Percentiles rank a stretch among this genome's conserved stretches.
These are phyloP conservation scores for Octodon degus DNA, from an alignment of 2,113 vertebrate genomes.

Conservation along the genomic window DNA sequence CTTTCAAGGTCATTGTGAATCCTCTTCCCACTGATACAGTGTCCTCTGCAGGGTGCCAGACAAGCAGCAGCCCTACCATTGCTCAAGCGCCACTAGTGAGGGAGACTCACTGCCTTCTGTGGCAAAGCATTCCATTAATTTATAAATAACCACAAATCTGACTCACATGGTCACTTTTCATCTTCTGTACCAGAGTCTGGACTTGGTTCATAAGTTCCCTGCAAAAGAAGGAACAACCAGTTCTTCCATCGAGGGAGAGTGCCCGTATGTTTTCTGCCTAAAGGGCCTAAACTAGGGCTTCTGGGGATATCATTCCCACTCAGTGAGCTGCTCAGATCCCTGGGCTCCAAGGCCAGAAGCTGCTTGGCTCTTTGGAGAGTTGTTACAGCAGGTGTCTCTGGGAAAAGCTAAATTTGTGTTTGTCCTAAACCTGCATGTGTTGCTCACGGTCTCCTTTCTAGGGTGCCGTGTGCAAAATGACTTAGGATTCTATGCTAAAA, in stretches of 20 bases:
- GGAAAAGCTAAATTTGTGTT: background rate
- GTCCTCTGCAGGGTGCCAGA: background rate
- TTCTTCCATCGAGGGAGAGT: rapidly evolving
- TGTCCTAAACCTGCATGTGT: background rate
- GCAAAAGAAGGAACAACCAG: conserved; percentile 71
- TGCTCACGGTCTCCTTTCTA: background rate
- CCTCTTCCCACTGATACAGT: background rate
- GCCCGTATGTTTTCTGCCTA: background rate
- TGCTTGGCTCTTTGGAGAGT: background rate
- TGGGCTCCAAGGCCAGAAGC: background rate
- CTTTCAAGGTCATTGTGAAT: background rate
- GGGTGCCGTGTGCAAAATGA: background rate
- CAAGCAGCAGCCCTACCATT: background rate
- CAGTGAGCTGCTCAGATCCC: background rate
- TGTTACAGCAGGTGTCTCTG: background rate
- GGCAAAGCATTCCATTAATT: background rate
- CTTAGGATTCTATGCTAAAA: background rate
- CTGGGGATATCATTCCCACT: background rate
- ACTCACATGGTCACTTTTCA: conserved; percentile 92
- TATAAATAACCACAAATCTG: background rate
- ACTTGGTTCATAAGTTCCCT: conserved; percentile 91
- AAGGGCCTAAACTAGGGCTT: background rate
- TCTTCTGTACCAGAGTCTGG: conserved; percentile 87
- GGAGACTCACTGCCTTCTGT: background rate
- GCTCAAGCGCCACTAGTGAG: background rate